Percentiles rank a stretch among this genome's conserved stretches.
Conservation (phyloP, 35 echinoderm and acorn worm species). For the Patiria miniata region DNA sequence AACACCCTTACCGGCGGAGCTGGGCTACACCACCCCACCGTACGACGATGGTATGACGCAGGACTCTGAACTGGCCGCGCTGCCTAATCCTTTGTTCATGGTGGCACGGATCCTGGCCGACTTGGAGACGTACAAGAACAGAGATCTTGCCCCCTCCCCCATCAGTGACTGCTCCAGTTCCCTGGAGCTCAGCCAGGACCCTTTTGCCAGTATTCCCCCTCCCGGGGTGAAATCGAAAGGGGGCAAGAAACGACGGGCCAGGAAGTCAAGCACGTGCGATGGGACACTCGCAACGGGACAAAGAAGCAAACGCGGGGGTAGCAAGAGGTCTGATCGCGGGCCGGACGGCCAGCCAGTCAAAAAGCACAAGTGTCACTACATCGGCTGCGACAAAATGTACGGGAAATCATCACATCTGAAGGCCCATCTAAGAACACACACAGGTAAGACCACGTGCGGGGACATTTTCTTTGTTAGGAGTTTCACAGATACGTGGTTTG, state of each 20-base stretch:
- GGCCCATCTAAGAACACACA: constrained; percentile 95
- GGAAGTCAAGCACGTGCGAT: constrained; percentile 7
- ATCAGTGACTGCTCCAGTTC: constrained; percentile 66
- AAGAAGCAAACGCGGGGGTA: constrained; percentile 18
- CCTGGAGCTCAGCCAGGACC: constrained; percentile 10
- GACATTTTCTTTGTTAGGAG: too few relatives aligned
- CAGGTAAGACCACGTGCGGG: too few relatives aligned
- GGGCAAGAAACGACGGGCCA: constrained; percentile 10
- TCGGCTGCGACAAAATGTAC: constrained; percentile 91
- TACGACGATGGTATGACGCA: background rate
- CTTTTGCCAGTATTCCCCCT: constrained; percentile 24
- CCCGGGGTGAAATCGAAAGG: constrained; percentile 32
- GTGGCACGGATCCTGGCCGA: constrained; percentile 92
- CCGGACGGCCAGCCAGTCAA: constrained; percentile 62
- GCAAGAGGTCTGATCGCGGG: constrained; percentile 58
- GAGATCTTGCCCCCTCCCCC: constrained; percentile 80
- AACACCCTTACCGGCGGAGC: background rate
- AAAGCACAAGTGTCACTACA: constrained; percentile 92
- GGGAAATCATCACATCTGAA: constrained; percentile 98
- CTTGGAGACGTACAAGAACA: constrained; percentile 80
- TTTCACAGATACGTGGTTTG: too few relatives aligned
- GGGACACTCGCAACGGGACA: background rate
- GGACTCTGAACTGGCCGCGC: constrained; percentile 33
- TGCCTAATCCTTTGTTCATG: constrained; percentile 89
- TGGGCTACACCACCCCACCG: background rate